Percentiles rank a stretch among this genome's conserved stretches.
Conservation (phyloP, 2,888 invertebrate genomes). For the Epinotia brunnichana region DNA sequence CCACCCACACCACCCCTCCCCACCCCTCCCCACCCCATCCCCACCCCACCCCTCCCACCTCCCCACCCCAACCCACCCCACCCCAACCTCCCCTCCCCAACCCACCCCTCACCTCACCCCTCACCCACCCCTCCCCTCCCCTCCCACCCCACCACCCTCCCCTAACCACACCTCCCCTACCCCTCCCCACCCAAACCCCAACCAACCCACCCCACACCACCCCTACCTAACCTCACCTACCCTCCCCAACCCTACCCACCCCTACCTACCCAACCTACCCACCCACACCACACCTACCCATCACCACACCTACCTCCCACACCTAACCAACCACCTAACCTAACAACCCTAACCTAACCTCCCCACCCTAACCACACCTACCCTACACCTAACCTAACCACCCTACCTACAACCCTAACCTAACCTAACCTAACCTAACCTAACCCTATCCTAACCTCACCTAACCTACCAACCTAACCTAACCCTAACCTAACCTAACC, state of each 20-base stretch:
- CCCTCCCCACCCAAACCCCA: conserved; percentile 27
- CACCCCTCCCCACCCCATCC: background rate
- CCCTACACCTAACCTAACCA: conserved; percentile 1
- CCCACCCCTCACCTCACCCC: background rate
- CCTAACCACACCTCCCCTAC: conserved; percentile 43
- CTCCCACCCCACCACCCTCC: conserved; percentile 47
- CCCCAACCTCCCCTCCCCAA: background rate
- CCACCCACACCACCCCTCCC: conserved; percentile 17
- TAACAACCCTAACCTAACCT: conserved; percentile 4
- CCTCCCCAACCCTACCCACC: conserved; percentile 1
- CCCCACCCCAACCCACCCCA: conserved; percentile 6
- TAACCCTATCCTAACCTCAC: conserved; percentile 2
- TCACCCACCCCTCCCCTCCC: conserved; percentile 22
- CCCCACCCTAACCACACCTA: too few relatives aligned
- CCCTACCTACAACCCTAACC: background rate
- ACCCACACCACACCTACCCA: conserved; percentile 11
- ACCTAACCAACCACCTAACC: conserved; percentile 15
- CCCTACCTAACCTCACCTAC: conserved; percentile 27
- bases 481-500: too few relatives aligned
- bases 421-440: conserved; percentile 4
- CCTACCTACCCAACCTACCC: conserved; percentile 4
- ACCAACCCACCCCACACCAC: conserved; percentile 25
- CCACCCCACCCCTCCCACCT: background rate
- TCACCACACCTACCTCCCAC: conserved; percentile 1
- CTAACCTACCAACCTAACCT: too few relatives aligned